These are phyloP conservation scores for Mesoligia furuncula DNA, from an alignment of 2,888 invertebrate genomes.

Conservation along the genomic window DNA sequence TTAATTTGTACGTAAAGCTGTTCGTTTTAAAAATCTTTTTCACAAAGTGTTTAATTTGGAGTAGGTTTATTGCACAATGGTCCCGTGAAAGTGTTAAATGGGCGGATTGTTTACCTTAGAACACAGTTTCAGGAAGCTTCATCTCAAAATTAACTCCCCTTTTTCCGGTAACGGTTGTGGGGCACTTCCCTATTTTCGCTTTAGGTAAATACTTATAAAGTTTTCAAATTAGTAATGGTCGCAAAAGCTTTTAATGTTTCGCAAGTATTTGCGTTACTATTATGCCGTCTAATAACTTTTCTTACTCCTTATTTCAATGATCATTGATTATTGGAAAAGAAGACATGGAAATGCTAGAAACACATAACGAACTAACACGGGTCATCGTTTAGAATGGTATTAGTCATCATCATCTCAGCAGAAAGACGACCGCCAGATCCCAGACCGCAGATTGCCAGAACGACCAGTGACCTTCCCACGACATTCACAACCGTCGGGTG, in stretches of 20 bases:
- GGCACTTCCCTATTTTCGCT: constrained; percentile 21
- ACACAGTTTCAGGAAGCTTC: constrained; percentile 68
- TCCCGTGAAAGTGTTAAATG: constrained; percentile 73
- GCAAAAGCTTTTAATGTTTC: constrained; percentile 31
- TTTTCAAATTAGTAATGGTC: constrained; percentile 43
- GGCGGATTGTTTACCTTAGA: constrained; percentile 72
- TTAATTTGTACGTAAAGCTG: not conserved
- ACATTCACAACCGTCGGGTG: no score
- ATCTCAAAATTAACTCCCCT: constrained; percentile 67
- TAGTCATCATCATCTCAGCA: not conserved
- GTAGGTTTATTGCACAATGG: constrained; percentile 23
- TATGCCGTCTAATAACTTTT: not conserved
- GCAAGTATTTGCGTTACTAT: not conserved
- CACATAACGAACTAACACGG: not conserved
- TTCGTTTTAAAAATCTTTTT: not conserved
- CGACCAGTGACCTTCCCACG: no score
- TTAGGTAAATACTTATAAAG: constrained; percentile 27
- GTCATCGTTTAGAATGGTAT: not conserved
- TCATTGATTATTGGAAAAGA: not conserved
- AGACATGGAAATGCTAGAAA: not conserved
- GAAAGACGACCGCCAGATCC: no score
- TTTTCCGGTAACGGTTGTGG: constrained; percentile 34
- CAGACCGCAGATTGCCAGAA: no score
- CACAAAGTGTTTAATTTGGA: not conserved
- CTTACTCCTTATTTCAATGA: not conserved